Percentiles rank a stretch among this genome's conserved stretches.
Evolutionary conservation across 2,797 vertebrate genomes (phyloP).

Genomic region (Alcedo atthis): DNA sequence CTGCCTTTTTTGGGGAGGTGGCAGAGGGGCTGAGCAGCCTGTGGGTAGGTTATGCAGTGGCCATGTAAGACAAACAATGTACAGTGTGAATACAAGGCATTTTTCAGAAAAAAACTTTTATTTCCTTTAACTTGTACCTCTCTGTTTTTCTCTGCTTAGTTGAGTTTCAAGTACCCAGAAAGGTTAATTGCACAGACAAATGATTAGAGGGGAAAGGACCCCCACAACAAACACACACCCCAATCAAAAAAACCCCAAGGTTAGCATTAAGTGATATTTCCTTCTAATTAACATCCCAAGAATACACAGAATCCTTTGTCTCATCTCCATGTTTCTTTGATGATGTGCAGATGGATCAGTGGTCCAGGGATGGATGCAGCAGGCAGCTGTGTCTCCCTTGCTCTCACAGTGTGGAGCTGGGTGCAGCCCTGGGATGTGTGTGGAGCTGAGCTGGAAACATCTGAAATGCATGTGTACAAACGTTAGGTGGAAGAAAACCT

Average conservation of each 20-base stretch:
- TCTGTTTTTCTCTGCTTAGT: neutral
- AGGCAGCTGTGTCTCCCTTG: neutral
- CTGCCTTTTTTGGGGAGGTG: neutral
- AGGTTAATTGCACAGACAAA: neutral
- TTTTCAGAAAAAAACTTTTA: neutral
- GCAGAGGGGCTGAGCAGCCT: neutral
- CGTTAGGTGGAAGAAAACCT: fast-evolving
- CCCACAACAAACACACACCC: neutral
- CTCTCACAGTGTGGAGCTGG: neutral
- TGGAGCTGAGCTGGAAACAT: neutral
- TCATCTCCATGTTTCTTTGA: neutral
- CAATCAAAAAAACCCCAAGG: too few species aligned
- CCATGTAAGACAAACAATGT: fast-evolving
- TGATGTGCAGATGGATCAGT: neutral
- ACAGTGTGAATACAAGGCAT: fast-evolving
- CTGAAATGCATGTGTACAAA: neutral
- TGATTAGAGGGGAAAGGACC: neutral
- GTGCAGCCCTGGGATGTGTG: fast-evolving
- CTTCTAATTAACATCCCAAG: neutral
- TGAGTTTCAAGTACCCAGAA: neutral
- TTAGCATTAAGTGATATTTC: too few species aligned
- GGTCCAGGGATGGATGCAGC: neutral
- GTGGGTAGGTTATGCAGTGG: fast-evolving
- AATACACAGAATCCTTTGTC: neutral
- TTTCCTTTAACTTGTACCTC: neutral